phyloP scores from a whole-genome alignment of 1,140 invertebrate genomes.

The Pantala flavescens region DNA sequence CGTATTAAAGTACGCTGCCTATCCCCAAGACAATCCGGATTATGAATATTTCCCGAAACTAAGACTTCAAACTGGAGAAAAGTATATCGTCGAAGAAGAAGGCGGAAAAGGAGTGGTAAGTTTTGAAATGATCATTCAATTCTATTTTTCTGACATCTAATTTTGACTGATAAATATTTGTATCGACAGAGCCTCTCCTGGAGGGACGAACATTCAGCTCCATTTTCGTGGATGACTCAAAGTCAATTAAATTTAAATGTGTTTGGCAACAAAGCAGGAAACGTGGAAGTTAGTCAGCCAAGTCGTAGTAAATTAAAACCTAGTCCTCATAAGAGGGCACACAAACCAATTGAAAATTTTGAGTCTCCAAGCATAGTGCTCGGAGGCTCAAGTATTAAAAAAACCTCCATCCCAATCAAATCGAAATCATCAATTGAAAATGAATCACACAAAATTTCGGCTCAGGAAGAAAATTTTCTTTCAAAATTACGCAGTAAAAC shows the following conservation, averaged over 20 bases:
- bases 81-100: conserved; percentile 43
- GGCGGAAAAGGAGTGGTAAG: conserved; percentile 22
- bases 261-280: conserved; percentile 29
- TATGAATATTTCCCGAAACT: conserved; percentile 37
- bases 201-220: conserved; percentile 55
- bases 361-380: conserved; percentile 26
- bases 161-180: neutral
- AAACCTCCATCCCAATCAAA: conserved; percentile 19
- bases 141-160: neutral
- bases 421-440: conserved; percentile 28
- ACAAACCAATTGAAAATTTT: conserved; percentile 2
- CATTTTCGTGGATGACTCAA: conserved; percentile 66
- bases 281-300: conserved; percentile 26
- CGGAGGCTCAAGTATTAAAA: conserved; percentile 30
- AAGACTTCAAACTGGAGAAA: conserved; percentile 40
- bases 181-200: neutral
- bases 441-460: conserved; percentile 32
- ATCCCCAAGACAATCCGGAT: conserved; percentile 29
- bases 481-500: conserved; percentile 33
- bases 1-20: conserved; percentile 51
- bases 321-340: neutral
- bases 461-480: conserved; percentile 33
- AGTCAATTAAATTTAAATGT: conserved; percentile 61
- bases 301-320: conserved; percentile 23
- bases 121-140: neutral